Base-by-base conservation (phyloP, 2,113 vertebrate species). In the Pseudorasbora parva region DNA sequence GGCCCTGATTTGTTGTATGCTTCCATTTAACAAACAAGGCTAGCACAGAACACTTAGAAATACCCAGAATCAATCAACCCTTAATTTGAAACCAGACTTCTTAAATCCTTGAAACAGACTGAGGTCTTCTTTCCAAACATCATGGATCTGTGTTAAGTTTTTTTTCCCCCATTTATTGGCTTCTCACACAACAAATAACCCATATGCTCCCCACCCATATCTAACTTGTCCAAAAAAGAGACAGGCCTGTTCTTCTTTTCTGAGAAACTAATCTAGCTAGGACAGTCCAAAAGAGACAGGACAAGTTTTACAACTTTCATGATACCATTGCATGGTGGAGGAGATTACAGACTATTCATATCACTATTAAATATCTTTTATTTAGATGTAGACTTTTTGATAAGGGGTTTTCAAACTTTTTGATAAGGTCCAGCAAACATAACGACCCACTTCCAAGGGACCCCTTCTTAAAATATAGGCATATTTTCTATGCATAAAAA, bases 1-100 rank as follows among this genome's bases (percentile, higher is more conserved):
- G 85, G 80, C 85, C 78, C 60, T 12, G 23, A 25, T 62, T 60
- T 83, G 75, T 17, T 47, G 68, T 82, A 23, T 86, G 87, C 79
- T 86, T 54, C 78, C 56, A 82, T 82, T 71, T 84, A 84, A 80
- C n/a, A 75, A 33, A 74, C 57, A 78, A 75, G 71, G 66, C 69
- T 30, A 43, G 43, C 45, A 57, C 47, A 81, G 8, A 54, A 33
- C 43, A 54, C 30, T 81, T 33, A 37, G 64, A 49, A 30, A 11
- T 78, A 56, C 68, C 27, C 10, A 19, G 23, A 72, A 21, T 33
- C 43, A 37, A 15, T 71, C 41, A 43, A 72, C 7, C 74, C 12
- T 64, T 27, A 8, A 23, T 64, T 2, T 43, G 37, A 86, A 83
- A 79, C 41, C 1, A 60, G 62, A 60, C 11, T 54, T 78, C 49